A percentile compares a stretch with the other conserved stretches of the same genome.
phyloP scores from a whole-genome alignment of 2,797 vertebrate species.

The Triplophysa bombifrons region DNA sequence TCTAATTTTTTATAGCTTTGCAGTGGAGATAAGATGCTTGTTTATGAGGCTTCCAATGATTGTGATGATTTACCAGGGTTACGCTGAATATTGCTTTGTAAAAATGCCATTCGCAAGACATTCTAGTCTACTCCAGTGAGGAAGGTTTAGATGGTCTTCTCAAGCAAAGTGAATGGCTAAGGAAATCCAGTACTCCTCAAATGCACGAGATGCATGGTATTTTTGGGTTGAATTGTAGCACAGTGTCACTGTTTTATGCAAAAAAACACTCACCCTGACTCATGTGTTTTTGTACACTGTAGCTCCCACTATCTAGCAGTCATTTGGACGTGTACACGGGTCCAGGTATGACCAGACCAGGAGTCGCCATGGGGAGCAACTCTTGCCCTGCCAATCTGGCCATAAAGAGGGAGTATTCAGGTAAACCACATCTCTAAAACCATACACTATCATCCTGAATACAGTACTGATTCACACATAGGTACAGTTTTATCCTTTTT shows the following conservation, averaged over 20 bases:
- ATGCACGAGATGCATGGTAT: not conserved
- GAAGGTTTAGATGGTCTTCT: not conserved
- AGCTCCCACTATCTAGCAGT: constrained; percentile 96
- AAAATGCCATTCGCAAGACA: constrained; percentile 39
- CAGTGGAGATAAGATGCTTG: constrained; percentile 59
- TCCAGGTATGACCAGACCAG: constrained; percentile 87
- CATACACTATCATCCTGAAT: not conserved
- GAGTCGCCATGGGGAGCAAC: constrained; percentile 94
- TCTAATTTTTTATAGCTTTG: constrained; percentile 66
- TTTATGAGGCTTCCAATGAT: constrained; percentile 61
- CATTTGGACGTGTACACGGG: constrained; percentile 93
- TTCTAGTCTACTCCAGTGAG: constrained; percentile 19
- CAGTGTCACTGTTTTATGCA: not conserved
- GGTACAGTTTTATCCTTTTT: no score
- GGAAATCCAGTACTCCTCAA: not conserved
- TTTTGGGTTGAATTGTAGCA: not conserved
- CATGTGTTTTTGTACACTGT: constrained; percentile 45
- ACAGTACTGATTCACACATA: not conserved
- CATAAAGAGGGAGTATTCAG: constrained; percentile 91
- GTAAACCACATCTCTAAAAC: constrained; percentile 66
- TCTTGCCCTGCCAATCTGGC: constrained; percentile 95
- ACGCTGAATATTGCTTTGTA: constrained; percentile 46
- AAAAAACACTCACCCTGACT: not conserved
- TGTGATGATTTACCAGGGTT: constrained; percentile 52
- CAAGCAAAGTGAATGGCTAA: not conserved